Conservation (phyloP, 2,797 vertebrate species). For the Nothura maculosa region DNA sequence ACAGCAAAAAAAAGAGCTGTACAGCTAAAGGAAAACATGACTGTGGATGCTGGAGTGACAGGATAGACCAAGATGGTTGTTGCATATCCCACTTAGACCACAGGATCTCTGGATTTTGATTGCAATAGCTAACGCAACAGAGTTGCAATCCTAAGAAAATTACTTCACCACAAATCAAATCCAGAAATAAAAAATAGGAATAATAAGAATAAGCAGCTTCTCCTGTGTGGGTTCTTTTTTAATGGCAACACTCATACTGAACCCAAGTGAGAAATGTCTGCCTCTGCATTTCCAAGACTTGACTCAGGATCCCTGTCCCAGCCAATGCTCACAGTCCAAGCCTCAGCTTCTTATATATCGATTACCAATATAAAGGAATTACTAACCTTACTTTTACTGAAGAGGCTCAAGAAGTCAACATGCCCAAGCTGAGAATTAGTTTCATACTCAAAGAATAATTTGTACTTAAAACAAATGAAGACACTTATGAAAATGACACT, state of each 20-base stretch:
- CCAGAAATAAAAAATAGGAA: background rate
- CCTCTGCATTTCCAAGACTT: background rate
- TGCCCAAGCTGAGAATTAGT: constrained; percentile 4
- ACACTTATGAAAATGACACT: constrained; percentile 6
- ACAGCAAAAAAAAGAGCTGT: no score
- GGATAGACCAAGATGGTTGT: background rate
- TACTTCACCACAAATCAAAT: background rate
- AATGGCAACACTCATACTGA: background rate
- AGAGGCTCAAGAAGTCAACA: constrained; percentile 66
- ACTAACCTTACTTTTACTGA: background rate
- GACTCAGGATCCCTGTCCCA: background rate
- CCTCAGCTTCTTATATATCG: background rate
- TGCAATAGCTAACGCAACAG: background rate
- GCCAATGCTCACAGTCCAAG: background rate
- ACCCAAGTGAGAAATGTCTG: background rate
- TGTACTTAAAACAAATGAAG: constrained; percentile 35
- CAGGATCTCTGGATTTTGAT: background rate
- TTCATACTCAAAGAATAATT: constrained; percentile 24
- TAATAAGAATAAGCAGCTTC: background rate
- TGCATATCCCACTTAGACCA: background rate
- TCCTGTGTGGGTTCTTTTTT: background rate
- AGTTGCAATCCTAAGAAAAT: background rate
- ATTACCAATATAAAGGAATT: background rate
- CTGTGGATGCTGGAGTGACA: background rate
- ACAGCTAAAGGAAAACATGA: background rate